Percentiles rank a stretch among this genome's conserved stretches.
phyloP scores from a whole-genome alignment of 1,140 invertebrate species.

The Vanessa atalanta region DNA sequence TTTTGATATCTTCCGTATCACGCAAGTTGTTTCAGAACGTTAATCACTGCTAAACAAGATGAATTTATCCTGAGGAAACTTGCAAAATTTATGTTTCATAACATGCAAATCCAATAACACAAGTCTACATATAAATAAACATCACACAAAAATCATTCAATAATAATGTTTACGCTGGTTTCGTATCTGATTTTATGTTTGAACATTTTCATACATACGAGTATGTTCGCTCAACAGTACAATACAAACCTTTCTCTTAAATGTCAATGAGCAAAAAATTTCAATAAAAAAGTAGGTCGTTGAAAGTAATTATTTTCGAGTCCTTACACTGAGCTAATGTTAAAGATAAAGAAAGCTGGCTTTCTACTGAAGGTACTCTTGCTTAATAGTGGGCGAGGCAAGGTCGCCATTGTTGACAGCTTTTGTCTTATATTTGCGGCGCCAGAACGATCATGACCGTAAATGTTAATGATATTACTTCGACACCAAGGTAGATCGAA shows the following conservation, averaged over 20 bases:
- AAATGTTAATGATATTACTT: constrained; percentile 40
- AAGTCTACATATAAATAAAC: background rate
- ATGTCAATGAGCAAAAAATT: background rate
- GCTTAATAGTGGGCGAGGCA: constrained; percentile 42
- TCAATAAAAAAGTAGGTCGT: constrained; percentile 10
- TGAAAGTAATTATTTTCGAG: constrained; percentile 19
- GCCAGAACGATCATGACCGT: constrained; percentile 44
- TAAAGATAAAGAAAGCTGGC: constrained; percentile 61
- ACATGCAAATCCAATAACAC: background rate
- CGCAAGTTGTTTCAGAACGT: constrained; percentile 2
- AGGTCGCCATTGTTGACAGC: constrained; percentile 58
- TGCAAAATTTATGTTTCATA: background rate
- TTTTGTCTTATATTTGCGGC: constrained; percentile 44
- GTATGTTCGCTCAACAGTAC: background rate
- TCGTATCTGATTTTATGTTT: background rate
- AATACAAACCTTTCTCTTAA: constrained; percentile 17
- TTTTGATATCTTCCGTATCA: constrained; percentile 13
- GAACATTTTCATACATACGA: background rate
- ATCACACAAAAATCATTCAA: background rate
- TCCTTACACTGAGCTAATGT: constrained; percentile 15
- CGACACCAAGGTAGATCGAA: constrained; percentile 40
- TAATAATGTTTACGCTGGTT: background rate
- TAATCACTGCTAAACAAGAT: background rate
- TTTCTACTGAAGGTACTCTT: constrained; percentile 50
- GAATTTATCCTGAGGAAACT: background rate